phyloP scores from a whole-genome alignment of 2,888 invertebrate species.

The Drosophila borborema region DNA sequence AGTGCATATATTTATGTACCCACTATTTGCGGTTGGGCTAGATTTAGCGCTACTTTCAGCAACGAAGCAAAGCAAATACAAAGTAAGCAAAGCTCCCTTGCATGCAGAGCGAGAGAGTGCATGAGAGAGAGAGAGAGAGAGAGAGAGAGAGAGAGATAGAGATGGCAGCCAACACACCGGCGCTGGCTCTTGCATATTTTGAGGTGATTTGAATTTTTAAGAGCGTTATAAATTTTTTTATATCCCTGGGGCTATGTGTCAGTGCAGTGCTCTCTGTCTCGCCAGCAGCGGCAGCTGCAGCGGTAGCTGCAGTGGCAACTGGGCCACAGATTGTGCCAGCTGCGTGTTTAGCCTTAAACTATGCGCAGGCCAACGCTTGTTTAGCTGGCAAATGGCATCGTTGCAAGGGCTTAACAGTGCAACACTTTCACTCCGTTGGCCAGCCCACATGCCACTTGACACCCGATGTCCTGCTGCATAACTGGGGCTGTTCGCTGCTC shows the following conservation, averaged over 20 bases:
- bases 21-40: slow-evolving; percentile 26
- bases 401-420: slow-evolving; percentile 35
- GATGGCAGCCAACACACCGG: slow-evolving; percentile 10
- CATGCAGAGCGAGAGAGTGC: neutral
- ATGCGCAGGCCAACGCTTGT: slow-evolving; percentile 43
- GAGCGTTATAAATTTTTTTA: slow-evolving; percentile 65
- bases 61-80: slow-evolving; percentile 44
- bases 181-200: slow-evolving; percentile 69
- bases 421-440: slow-evolving; percentile 46
- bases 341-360: slow-evolving; percentile 46
- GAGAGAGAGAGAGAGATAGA: neutral
- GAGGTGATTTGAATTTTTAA: slow-evolving; percentile 76
- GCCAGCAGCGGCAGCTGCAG: too few species aligned
- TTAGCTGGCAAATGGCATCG: slow-evolving; percentile 52
- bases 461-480: neutral
- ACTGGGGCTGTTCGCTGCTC: neutral
- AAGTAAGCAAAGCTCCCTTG: slow-evolving; percentile 33
- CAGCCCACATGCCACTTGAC: neutral
- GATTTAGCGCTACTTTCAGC: slow-evolving; percentile 39
- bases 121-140: neutral
- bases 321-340: slow-evolving; percentile 31
- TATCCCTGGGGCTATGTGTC: slow-evolving; percentile 73
- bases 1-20: slow-evolving; percentile 6
- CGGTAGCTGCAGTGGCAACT: neutral
- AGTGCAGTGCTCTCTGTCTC: slow-evolving; percentile 30